phyloP scores from a whole-genome alignment of 2,113 vertebrate genomes.

The Pipra filicauda region DNA sequence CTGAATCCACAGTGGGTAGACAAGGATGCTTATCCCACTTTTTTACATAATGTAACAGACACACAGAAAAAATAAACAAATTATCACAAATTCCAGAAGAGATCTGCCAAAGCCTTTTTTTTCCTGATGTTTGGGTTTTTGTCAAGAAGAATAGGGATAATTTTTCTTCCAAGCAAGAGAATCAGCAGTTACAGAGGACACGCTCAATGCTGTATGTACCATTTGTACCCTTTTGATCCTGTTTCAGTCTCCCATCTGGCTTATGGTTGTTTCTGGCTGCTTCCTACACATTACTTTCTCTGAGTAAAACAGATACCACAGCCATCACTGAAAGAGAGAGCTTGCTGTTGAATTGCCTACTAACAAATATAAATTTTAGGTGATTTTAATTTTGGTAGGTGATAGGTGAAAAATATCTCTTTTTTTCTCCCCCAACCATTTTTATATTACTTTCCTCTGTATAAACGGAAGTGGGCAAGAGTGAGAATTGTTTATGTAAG shows the following conservation, averaged over 20 bases:
- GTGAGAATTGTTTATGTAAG: neutral
- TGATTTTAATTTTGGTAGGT: slow-evolving; percentile 23
- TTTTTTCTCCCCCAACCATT: slow-evolving; percentile 10
- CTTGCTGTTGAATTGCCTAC: neutral
- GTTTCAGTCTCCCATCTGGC: neutral
- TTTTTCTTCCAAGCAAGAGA: neutral
- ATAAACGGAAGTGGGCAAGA: neutral
- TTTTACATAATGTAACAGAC: neutral
- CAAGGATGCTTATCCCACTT: neutral
- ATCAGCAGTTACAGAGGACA: neutral
- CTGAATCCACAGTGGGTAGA: neutral
- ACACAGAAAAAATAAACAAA: neutral
- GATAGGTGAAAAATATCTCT: neutral
- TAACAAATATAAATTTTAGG: slow-evolving; percentile 30
- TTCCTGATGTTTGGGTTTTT: neutral
- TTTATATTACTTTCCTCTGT: slow-evolving; percentile 29
- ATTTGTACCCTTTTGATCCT: neutral
- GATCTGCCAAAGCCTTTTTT: neutral
- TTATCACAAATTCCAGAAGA: neutral
- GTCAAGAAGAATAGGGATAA: neutral
- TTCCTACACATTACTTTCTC: neutral
- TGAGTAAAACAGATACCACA: neutral
- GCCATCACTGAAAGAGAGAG: neutral
- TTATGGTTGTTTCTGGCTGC: neutral
- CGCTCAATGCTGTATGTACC: rapidly evolving